These are phyloP conservation scores for Chamaetylas fuelleborni DNA, from an alignment of 2,113 vertebrate species.

Conservation along the genomic window DNA sequence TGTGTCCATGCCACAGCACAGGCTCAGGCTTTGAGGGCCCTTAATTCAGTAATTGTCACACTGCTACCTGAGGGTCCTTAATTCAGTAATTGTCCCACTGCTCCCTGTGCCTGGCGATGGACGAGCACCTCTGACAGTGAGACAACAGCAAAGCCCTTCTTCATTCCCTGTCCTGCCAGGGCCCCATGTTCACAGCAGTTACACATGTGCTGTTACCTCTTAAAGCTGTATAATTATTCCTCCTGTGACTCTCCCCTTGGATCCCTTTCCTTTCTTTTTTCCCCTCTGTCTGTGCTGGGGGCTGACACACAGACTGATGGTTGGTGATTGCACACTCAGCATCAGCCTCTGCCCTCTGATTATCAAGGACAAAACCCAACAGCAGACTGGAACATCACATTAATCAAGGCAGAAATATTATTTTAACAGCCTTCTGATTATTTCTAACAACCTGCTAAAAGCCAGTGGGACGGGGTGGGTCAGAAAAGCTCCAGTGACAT, in stretches of 20 bases:
- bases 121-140: neutral
- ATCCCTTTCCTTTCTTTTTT: neutral
- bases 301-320: neutral
- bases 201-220: neutral
- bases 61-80: neutral
- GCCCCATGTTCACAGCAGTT: neutral
- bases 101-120: neutral
- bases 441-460: slow-evolving; percentile 37
- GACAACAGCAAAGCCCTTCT: neutral
- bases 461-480: slow-evolving; percentile 27
- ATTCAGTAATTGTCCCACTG: neutral
- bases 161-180: neutral
- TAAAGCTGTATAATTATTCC: neutral
- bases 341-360: neutral
- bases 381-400: neutral
- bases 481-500: neutral
- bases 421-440: slow-evolving; percentile 31
- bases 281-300: neutral
- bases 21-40: neutral
- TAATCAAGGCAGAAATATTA: slow-evolving; percentile 38
- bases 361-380: neutral
- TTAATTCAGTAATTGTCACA: neutral
- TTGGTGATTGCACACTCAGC: neutral
- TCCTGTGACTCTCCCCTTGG: neutral
- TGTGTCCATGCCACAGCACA: neutral